Evolutionary conservation across 2,888 invertebrate genomes (phyloP).

Genomic region (Hirtodrosophila confusa): DNA sequence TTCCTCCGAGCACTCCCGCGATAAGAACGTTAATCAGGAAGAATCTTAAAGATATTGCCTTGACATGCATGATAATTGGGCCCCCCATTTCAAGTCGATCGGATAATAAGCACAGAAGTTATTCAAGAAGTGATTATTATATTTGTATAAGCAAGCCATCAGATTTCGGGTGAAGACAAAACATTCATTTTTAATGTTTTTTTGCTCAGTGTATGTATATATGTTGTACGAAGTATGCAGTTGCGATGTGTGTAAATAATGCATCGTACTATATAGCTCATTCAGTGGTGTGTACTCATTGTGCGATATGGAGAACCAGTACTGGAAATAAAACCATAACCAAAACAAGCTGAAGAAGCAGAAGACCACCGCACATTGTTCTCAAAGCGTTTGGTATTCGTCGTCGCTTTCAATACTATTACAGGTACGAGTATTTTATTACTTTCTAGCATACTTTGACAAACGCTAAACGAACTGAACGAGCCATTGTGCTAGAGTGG

Average conservation of each 20-base stretch:
- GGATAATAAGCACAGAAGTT: no score
- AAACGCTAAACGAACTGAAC: background rate
- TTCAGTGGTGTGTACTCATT: background rate
- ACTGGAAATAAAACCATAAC: slow-evolving; percentile 7
- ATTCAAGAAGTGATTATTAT: no score
- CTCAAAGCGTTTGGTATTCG: background rate
- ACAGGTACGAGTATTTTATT: slow-evolving; percentile 19
- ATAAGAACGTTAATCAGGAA: no score
- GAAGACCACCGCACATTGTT: no score
- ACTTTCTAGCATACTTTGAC: slow-evolving; percentile 11
- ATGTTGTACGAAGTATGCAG: slow-evolving; percentile 18
- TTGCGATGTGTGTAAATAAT: slow-evolving; percentile 23
- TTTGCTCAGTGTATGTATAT: slow-evolving; percentile 3
- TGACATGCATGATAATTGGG: no score
- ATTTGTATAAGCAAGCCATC: no score
- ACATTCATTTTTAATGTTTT: no score
- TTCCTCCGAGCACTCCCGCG: no score
- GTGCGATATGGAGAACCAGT: slow-evolving; percentile 24
- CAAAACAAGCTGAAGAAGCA: no score
- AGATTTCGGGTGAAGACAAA: no score
- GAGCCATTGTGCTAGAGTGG: slow-evolving; percentile 1
- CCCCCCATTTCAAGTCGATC: no score
- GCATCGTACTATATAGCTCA: slow-evolving; percentile 1
- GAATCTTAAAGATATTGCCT: no score
- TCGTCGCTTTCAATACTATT: slow-evolving; percentile 21